Evolutionary conservation across 2,888 invertebrate species (phyloP).

Genomic region (Synanthedon vespiformis): DNA sequence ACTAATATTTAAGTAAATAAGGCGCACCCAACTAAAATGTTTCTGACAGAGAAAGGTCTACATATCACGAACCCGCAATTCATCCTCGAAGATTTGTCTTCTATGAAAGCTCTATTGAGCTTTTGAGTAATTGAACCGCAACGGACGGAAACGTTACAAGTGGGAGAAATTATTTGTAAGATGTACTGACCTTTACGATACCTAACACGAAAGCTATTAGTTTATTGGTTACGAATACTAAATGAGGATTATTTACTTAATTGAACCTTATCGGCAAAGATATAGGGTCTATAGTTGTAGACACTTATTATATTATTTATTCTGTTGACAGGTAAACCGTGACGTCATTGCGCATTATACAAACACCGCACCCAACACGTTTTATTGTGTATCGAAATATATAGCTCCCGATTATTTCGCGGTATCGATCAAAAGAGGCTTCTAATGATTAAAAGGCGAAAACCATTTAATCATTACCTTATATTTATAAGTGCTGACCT

Average conservation of each 20-base stretch:
- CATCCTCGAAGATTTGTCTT: slow-evolving; percentile 1
- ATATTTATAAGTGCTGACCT: slow-evolving; percentile 1
- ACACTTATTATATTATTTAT: background rate
- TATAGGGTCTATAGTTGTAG: too few species aligned
- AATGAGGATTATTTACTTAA: too few species aligned
- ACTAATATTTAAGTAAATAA: too few species aligned
- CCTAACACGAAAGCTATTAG: too few species aligned
- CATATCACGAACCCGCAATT: background rate
- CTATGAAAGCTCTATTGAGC: background rate
- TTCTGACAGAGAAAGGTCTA: background rate
- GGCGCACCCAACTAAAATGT: background rate
- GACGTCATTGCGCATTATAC: slow-evolving; percentile 2
- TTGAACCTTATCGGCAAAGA: too few species aligned
- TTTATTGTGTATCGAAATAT: slow-evolving; percentile 10
- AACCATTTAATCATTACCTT: background rate
- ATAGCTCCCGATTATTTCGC: slow-evolving; percentile 18
- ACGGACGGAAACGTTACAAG: background rate
- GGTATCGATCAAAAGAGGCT: slow-evolving; percentile 18
- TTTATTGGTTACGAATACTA: too few species aligned
- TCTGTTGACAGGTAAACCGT: background rate
- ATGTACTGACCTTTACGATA: too few species aligned
- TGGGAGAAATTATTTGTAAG: too few species aligned
- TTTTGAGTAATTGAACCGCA: background rate
- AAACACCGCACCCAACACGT: background rate
- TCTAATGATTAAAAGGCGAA: slow-evolving; percentile 7